These are phyloP conservation scores for Meloidogyne exigua DNA, from an alignment of 1,140 invertebrate genomes.

Conservation along the genomic window DNA sequence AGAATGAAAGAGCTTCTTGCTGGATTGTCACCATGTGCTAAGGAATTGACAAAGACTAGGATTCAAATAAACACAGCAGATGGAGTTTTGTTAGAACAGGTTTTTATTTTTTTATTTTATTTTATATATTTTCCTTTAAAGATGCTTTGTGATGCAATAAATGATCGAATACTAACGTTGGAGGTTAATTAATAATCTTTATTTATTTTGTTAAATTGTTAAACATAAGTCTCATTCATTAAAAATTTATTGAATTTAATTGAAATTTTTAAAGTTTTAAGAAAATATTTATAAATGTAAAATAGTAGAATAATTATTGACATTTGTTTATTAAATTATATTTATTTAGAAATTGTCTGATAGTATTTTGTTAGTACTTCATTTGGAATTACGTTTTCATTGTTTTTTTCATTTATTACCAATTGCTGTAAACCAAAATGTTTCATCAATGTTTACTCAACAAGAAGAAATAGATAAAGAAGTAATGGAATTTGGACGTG, in stretches of 20 bases:
- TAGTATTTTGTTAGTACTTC: slow-evolving; percentile 82
- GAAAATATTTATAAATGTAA: too few species aligned
- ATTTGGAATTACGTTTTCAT: slow-evolving; percentile 85
- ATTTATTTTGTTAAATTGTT: too few species aligned
- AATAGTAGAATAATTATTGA: too few species aligned
- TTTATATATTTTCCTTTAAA: slow-evolving; percentile 14
- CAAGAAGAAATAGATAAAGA: slow-evolving; percentile 76
- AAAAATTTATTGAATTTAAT: too few species aligned
- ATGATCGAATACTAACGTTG: slow-evolving; percentile 76
- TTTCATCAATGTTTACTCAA: slow-evolving; percentile 60
- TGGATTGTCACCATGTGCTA: slow-evolving; percentile 32
- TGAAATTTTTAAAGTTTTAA: too few species aligned
- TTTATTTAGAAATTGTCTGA: slow-evolving; percentile 71
- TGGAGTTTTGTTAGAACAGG: slow-evolving; percentile 44
- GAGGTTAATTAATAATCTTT: slow-evolving; percentile 73
- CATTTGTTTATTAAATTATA: too few species aligned
- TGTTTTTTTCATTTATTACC: slow-evolving; percentile 86
- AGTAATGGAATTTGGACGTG: slow-evolving; percentile 77
- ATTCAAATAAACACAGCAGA: slow-evolving; percentile 42
- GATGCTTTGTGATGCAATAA: slow-evolving; percentile 63
- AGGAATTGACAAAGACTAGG: slow-evolving; percentile 38
- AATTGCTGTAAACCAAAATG: slow-evolving; percentile 67
- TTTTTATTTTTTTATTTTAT: slow-evolving; percentile 20
- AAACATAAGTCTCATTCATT: too few species aligned
- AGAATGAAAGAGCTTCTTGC: slow-evolving; percentile 38